These are phyloP conservation scores for Teleogryllus oceanicus DNA, from an alignment of 2,888 invertebrate genomes.

Conservation along the genomic window DNA sequence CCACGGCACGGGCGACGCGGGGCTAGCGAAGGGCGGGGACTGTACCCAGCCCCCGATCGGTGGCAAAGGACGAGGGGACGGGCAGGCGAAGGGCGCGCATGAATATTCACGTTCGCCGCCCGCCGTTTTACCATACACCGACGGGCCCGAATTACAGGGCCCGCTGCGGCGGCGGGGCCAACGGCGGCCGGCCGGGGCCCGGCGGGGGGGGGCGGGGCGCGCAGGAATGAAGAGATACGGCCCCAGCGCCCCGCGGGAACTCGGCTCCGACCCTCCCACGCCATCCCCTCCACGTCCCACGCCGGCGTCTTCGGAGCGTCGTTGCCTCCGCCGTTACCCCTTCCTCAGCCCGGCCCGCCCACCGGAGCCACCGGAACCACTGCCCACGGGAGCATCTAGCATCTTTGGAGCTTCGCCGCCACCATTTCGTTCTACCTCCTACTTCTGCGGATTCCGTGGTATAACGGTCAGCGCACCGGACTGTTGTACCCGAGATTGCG, in stretches of 20 bases:
- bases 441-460: too few relatives aligned
- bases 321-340: too few relatives aligned
- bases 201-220: background rate
- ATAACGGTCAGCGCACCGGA: too few relatives aligned
- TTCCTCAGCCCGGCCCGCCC: too few relatives aligned
- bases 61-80: background rate
- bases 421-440: too few relatives aligned
- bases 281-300: background rate
- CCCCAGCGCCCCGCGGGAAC: background rate
- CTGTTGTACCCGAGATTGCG: too few relatives aligned
- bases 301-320: background rate
- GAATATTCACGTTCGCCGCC: background rate
- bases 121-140: conserved; percentile 7
- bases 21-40: too few relatives aligned
- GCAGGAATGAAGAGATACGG: conserved; percentile 2
- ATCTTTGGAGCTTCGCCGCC: too few relatives aligned
- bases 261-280: background rate
- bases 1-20: background rate
- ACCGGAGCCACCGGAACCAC: too few relatives aligned
- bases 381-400: too few relatives aligned
- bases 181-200: background rate
- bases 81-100: background rate
- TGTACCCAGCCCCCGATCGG: too few relatives aligned
- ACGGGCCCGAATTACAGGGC: background rate
- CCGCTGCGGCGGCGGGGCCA: background rate